Base-by-base conservation (phyloP, 2,888 invertebrate species). In the Thyatira batis region DNA sequence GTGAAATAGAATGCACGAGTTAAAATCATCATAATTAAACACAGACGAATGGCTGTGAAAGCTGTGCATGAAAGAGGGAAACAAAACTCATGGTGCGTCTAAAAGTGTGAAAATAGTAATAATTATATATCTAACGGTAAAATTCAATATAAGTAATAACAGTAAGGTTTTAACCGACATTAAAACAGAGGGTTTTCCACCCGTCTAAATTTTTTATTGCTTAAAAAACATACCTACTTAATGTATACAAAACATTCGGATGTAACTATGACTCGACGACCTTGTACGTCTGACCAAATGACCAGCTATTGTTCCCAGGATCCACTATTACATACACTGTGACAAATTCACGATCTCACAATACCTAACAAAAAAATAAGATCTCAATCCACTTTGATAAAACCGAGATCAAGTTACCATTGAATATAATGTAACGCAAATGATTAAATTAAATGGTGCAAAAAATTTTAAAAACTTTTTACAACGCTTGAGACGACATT, bases 291-390 rank as follows among this genome's bases (percentile, higher is more conserved):
- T 46, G 48, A 28, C 28, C 48, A 13, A 48, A 23, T 48, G 48
- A 28, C 48, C 48, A 46, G 27, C 48, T 27, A 20, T 10, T 2
- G 27, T 27, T 48, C 27, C 48, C 48, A 27, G 48, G 27, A 48
- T 10, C 10, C 1, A 20, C 28, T 27, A 48, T 48, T 28, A 48
- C 39, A 39, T 46, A 46, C 45, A 46, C 27, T 48, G 48, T 48
- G 48, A 48, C 48, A 46, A 25, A 23, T 5, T 46, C 48, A 48
- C 48, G 48, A 48, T 28, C 27, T 27, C 20, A 6, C 48, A 48
- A 48, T 27, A n/a, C n/a, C n/a, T n/a, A 13, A 48, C 27, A 48
- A 48, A 48, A 20, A 48, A 48, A 27, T 27, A 17, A 48, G 27
- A 48, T 48, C 48, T 28, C 27, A 27, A 48, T 28, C 10, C 27